These are phyloP conservation scores for Dendroctonus ponderosae DNA, from an alignment of 1,140 invertebrate species.

Conservation along the genomic window DNA sequence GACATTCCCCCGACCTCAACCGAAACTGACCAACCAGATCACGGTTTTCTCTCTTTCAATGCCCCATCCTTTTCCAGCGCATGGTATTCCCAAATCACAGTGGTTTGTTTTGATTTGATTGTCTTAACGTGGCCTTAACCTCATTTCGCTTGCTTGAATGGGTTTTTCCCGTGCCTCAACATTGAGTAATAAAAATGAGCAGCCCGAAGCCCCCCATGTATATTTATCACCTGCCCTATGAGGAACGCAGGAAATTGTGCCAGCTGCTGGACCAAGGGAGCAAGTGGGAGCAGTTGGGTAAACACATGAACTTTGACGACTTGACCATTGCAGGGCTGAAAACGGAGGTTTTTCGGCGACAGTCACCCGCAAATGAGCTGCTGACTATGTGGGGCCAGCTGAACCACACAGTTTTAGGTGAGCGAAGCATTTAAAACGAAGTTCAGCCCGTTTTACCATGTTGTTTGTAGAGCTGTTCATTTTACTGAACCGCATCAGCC, in stretches of 20 bases:
- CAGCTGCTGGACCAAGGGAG: conserved; percentile 74
- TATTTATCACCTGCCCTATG: conserved; percentile 72
- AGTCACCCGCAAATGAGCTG: conserved; percentile 73
- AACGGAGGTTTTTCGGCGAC: conserved; percentile 49
- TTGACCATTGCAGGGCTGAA: conserved; percentile 56
- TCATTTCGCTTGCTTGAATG: too few relatives aligned
- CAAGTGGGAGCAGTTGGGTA: conserved; percentile 74
- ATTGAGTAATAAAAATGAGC: too few relatives aligned
- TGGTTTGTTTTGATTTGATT: too few relatives aligned
- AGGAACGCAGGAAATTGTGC: conserved; percentile 67
- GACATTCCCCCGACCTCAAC: too few relatives aligned
- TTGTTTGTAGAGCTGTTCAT: conserved; percentile 66
- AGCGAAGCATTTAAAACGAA: not conserved
- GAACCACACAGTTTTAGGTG: conserved; percentile 67
- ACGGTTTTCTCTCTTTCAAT: too few relatives aligned
- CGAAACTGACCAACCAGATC: too few relatives aligned
- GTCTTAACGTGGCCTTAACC: too few relatives aligned
- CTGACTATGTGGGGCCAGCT: conserved; percentile 74
- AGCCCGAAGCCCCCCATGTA: conserved; percentile 51
- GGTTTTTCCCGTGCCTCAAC: too few relatives aligned
- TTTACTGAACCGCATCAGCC: conserved; percentile 64
- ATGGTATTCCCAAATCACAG: too few relatives aligned
- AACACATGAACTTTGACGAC: conserved; percentile 56
- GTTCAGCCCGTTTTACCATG: not conserved
- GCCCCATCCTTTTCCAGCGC: too few relatives aligned